Percentiles rank a stretch among this genome's conserved stretches.
Evolutionary conservation across 2,888 invertebrate species (phyloP).

Genomic region (Neoaliturus tenellus): DNA sequence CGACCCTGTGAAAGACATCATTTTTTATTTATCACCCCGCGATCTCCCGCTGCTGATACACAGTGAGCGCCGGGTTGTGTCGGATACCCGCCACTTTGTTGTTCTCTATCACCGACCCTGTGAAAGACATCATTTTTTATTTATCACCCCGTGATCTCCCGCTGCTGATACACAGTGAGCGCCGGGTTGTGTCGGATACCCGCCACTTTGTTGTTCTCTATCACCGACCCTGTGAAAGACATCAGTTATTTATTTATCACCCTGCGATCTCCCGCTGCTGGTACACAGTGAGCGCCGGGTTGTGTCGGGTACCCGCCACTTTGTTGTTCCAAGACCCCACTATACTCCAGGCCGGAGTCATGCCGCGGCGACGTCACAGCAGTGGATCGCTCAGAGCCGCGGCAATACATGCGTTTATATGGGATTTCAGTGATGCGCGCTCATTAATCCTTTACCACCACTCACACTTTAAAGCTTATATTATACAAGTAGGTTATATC

Average conservation of each 20-base stretch:
- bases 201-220: constrained; percentile 89
- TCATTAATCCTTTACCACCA: no score
- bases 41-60: constrained; percentile 91
- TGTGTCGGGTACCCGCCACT: constrained; percentile 93
- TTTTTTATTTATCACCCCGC: constrained; percentile 98
- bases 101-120: constrained; percentile 85
- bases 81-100: constrained; percentile 93
- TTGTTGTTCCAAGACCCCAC: no score
- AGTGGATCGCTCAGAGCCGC: no score
- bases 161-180: constrained; percentile 87
- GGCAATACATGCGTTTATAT: no score
- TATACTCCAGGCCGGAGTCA: no score
- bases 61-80: constrained; percentile 92
- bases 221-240: constrained; percentile 78
- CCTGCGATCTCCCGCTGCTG: constrained; percentile 95
- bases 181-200: constrained; percentile 96
- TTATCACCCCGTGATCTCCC: constrained; percentile 97
- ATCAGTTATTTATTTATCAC: no score
- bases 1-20: constrained; percentile 77
- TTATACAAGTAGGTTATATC: no score
- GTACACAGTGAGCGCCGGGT: constrained; percentile 88
- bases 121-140: no score
- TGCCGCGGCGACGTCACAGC: no score
- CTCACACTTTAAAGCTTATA: no score
- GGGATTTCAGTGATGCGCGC: no score